phyloP scores from a whole-genome alignment of 1,140 invertebrate species.

The Camponotus floridanus region DNA sequence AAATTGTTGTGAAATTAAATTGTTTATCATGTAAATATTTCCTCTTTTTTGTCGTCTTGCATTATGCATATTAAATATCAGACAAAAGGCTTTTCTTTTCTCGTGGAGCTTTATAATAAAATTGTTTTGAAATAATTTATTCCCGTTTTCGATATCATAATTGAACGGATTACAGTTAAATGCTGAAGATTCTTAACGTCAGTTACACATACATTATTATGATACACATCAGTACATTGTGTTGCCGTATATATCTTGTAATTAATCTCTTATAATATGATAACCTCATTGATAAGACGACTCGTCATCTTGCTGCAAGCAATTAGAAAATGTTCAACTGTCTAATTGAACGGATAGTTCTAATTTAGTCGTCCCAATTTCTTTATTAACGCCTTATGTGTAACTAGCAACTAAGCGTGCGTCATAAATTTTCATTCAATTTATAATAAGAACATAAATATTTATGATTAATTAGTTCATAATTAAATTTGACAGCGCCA shows the following conservation, averaged over 20 bases:
- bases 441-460: not conserved
- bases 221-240: constrained; percentile 43
- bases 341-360: constrained; percentile 40
- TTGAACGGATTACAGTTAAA: constrained; percentile 15
- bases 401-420: not conserved
- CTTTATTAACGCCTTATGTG: constrained; percentile 20
- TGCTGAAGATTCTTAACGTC: constrained; percentile 42
- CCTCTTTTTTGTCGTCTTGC: not conserved
- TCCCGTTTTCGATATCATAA: not conserved
- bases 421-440: constrained; percentile 5
- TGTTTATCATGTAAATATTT: not conserved
- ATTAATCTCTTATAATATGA: constrained; percentile 68
- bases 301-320: constrained; percentile 40
- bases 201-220: constrained; percentile 6
- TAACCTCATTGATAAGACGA: constrained; percentile 68
- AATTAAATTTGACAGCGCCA: not conserved
- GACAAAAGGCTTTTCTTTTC: not conserved
- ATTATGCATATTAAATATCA: not conserved
- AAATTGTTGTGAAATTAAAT: constrained; percentile 48
- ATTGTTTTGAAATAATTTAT: constrained; percentile 46
- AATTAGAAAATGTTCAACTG: constrained; percentile 63
- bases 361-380: constrained; percentile 55
- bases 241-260: constrained; percentile 7
- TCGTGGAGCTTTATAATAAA: constrained; percentile 28
- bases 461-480: not conserved